Percentiles rank a stretch among this genome's conserved stretches.
Conservation (phyloP, 1,140 invertebrate genomes). For the Pinna nobilis region DNA sequence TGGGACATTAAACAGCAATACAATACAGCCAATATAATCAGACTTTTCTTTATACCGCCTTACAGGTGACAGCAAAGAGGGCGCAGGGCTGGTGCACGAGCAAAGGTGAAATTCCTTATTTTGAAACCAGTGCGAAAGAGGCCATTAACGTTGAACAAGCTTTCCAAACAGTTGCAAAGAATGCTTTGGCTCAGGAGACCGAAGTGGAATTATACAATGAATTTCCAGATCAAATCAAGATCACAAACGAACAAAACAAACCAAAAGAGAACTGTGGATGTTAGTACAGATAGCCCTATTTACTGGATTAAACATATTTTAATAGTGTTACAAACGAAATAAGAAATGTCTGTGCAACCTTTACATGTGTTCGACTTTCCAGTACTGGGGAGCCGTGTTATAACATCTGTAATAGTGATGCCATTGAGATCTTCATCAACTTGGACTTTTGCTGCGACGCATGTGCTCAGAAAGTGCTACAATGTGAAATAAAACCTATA, state of each 20-base stretch:
- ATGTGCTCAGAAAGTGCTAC: too few species aligned
- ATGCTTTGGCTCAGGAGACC: constrained; percentile 92
- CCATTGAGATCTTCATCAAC: too few species aligned
- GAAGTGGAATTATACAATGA: constrained; percentile 96
- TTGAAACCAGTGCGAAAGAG: constrained; percentile 99
- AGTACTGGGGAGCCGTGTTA: too few species aligned
- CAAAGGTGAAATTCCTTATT: constrained; percentile 99
- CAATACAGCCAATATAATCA: too few species aligned
- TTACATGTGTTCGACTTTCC: too few species aligned
- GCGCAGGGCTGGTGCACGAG: constrained; percentile 99
- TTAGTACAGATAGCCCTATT: constrained; percentile 49
- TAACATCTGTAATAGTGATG: too few species aligned
- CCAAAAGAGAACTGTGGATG: constrained; percentile 71
- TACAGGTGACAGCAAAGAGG: constrained; percentile 91
- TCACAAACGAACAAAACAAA: constrained; percentile 74
- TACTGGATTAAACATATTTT: neutral
- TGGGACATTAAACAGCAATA: too few species aligned
- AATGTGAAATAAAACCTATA: too few species aligned
- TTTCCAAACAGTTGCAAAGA: constrained; percentile 98
- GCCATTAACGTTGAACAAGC: constrained; percentile 98
- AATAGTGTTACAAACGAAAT: too few species aligned
- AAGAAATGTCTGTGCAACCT: too few species aligned
- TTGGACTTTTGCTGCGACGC: too few species aligned
- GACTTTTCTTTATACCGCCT: too few species aligned
- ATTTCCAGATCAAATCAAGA: constrained; percentile 95